Evolutionary conservation across 2,888 invertebrate genomes (phyloP), one percentile per base, ranked within the genome.

Genomic region (Netelia melanura): DNA sequence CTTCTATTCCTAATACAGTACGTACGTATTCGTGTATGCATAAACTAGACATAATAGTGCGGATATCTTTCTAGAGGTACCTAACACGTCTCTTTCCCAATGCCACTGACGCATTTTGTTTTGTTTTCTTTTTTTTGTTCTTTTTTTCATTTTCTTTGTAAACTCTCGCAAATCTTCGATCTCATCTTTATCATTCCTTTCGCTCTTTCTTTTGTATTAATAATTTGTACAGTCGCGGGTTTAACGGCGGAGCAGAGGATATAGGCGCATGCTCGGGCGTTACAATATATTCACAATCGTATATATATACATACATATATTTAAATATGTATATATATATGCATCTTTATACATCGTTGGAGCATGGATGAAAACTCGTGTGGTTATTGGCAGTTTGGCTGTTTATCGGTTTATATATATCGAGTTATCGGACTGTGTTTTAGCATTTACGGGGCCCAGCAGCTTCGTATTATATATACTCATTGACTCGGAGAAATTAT

Each of bases 381-480:
- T 82, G 83, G 77, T 77, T 62, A 87, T 87, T 86, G 88, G 88
- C 88, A 88, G 85, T 88, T 87, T 87, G 77, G 85, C 79, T 85
- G 85, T 86, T 83, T 67, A 76, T 83, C 79, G 68, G 81, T 81
- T 38, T 86, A 81, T 48, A 79, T 71, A 23, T 38, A 80, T 82
- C 54, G 56, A 80, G 79, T 75, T 70, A 62, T 79, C 72, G 62
- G 65, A 86, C 81, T 79, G 75, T 83, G 17, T 85, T 44, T 67
- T 67, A 48, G 38, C 30, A 71, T 81, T 62, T 65, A 64, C 83
- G 70, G 64, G 75, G 70, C 78, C 83, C 83, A 83, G 77, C 80
- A 67, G 61, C 74, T 52, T 71, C n/a, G 56, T n/a, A 38, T 38
- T 38, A 38, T 38, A 38, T 38, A 23, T 75, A 56, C 64, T 65